These are phyloP conservation scores for Malurus splendens DNA, from an alignment of 2,797 vertebrate species.

Conservation along the genomic window DNA sequence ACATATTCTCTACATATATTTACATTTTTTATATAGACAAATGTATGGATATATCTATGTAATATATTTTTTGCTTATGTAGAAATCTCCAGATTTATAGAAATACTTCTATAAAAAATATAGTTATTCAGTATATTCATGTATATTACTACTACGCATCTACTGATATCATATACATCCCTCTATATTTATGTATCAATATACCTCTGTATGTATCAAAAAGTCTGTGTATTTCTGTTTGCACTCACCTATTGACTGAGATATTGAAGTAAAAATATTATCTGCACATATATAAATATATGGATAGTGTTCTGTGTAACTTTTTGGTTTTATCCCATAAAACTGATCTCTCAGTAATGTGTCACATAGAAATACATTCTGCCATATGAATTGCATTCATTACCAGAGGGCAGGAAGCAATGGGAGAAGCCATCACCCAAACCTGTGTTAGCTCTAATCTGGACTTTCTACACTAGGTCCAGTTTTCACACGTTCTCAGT, in stretches of 20 bases:
- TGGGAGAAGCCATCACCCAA: not conserved
- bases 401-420: not conserved
- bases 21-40: not conserved
- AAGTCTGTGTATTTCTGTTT: not conserved
- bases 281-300: not conserved
- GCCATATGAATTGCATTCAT: not conserved
- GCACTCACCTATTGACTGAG: not conserved
- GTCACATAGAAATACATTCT: not conserved
- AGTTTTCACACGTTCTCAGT: not conserved
- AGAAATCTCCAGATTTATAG: not conserved
- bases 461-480: not conserved
- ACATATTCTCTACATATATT: not conserved
- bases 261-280: not conserved
- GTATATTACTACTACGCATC: not conserved
- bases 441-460: not conserved
- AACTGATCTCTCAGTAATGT: not conserved
- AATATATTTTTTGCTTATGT: not conserved
- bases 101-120: not conserved
- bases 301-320: not conserved
- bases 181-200: not conserved
- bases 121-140: not conserved
- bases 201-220: too few relatives aligned
- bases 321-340: not conserved
- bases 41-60: not conserved
- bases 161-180: not conserved